A percentile compares a stretch with the other conserved stretches of the same genome.
These are phyloP conservation scores for Litoditis marina DNA, from an alignment of 2,888 invertebrate species.

Conservation along the genomic window DNA sequence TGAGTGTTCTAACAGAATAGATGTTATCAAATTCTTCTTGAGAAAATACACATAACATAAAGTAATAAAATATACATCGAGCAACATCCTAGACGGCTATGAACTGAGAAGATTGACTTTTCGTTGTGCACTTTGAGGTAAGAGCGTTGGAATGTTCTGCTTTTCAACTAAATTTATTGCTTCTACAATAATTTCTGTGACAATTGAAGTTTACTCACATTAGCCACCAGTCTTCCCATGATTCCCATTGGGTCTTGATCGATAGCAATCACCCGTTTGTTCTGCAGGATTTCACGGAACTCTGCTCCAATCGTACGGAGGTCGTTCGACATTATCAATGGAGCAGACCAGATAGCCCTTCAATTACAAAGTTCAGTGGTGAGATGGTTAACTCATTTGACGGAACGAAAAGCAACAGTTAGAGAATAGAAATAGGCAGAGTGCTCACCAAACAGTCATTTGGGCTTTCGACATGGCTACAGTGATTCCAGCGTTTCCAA, in stretches of 20 bases:
- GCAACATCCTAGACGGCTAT: no score
- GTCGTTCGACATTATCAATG: constrained; percentile 59
- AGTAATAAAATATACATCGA: no score
- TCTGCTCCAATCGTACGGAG: constrained; percentile 41
- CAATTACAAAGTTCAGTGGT: no score
- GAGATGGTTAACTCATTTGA: no score
- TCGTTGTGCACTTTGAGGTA: no score
- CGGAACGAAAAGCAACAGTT: no score
- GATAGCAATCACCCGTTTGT: constrained; percentile 55
- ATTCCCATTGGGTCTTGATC: constrained; percentile 61
- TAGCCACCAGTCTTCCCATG: constrained; percentile 59
- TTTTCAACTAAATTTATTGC: no score
- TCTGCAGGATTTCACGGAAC: constrained; percentile 52
- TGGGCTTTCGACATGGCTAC: constrained; percentile 50
- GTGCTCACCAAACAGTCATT: constrained; percentile 59
- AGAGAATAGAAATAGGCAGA: no score
- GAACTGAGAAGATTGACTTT: no score
- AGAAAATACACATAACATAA: background rate
- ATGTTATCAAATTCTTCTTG: background rate
- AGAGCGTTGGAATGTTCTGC: no score
- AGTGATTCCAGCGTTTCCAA: constrained; percentile 56
- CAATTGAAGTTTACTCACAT: constrained; percentile 32
- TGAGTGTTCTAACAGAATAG: no score
- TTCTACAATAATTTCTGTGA: background rate
- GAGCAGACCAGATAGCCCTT: constrained; percentile 60